These are phyloP conservation scores for Parnassius glacialis DNA, from an alignment of 2,888 invertebrate species.

Conservation along the genomic window DNA sequence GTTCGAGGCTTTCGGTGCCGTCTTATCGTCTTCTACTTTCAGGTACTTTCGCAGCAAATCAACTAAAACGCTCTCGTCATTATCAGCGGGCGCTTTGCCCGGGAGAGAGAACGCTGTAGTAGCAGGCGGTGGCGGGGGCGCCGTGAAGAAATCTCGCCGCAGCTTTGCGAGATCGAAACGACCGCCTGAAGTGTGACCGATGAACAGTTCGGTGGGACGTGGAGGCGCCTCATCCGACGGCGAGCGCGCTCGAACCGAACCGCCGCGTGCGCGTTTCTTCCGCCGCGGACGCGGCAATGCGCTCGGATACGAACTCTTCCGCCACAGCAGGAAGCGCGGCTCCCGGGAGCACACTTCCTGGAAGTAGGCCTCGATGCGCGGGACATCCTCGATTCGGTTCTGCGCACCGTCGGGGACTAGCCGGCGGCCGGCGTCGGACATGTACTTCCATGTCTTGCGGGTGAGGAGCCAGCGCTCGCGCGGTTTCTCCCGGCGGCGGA, in stretches of 20 bases:
- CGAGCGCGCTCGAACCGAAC: conserved; percentile 84
- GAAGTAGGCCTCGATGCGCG: conserved; percentile 91
- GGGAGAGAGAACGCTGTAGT: conserved; percentile 52
- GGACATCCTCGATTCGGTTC: conserved; percentile 87
- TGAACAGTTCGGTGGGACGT: conserved; percentile 71
- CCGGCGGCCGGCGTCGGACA: conserved; percentile 94
- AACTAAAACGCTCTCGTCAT: conserved; percentile 81
- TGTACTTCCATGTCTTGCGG: conserved; percentile 94
- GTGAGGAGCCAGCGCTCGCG: conserved; percentile 94
- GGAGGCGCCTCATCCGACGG: conserved; percentile 84
- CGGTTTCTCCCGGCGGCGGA: conserved; percentile 79
- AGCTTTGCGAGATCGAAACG: conserved; percentile 85
- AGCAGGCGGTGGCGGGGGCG: conserved; percentile 56
- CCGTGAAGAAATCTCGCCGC: conserved; percentile 84
- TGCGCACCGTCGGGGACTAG: conserved; percentile 90
- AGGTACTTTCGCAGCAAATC: conserved; percentile 85
- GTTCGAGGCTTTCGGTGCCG: conserved; percentile 68
- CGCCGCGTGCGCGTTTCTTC: conserved; percentile 82
- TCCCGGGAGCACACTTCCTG: conserved; percentile 90
- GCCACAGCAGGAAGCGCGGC: conserved; percentile 89
- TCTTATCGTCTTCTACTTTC: conserved; percentile 79
- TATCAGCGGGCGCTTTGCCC: conserved; percentile 49
- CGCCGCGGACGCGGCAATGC: conserved; percentile 82
- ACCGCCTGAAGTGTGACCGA: conserved; percentile 80
- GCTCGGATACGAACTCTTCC: conserved; percentile 91